phyloP scores from a whole-genome alignment of 2,797 vertebrate genomes.

The Rachycentron canadum region DNA sequence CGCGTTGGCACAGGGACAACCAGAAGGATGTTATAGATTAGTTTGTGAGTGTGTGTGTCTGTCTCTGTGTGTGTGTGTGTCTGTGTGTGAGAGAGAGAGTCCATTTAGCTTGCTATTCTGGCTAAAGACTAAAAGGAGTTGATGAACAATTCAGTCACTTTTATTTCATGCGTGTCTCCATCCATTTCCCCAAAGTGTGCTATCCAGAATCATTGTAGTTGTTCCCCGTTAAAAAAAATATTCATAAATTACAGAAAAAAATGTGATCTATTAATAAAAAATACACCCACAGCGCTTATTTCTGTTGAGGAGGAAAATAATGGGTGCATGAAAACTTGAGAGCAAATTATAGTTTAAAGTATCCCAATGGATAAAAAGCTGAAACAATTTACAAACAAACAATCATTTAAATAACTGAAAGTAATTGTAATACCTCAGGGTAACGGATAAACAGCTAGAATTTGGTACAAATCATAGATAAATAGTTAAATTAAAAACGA shows the following conservation, averaged over 20 bases:
- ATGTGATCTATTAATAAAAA: background rate
- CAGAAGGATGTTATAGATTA: conserved; percentile 65
- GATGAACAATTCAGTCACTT: background rate
- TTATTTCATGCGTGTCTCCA: background rate
- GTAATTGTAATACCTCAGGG: too few relatives aligned
- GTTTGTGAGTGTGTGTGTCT: conserved; percentile 35
- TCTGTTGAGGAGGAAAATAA: background rate
- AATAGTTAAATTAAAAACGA: too few relatives aligned
- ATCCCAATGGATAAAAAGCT: background rate
- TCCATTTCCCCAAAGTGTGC: too few relatives aligned
- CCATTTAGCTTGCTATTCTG: background rate
- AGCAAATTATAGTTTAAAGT: background rate
- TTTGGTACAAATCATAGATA: background rate
- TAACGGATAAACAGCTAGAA: background rate
- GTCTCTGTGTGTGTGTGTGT: conserved; percentile 18
- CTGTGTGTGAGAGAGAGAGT: background rate
- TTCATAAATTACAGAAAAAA: background rate
- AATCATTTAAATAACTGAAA: background rate
- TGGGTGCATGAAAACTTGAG: background rate
- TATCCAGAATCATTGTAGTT: background rate
- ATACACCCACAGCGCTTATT: background rate
- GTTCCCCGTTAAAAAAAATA: background rate
- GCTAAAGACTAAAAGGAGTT: background rate
- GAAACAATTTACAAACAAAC: background rate
- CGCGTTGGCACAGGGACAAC: conserved; percentile 49